phyloP scores from a whole-genome alignment of 2,797 vertebrate species.

The Xerus rutilus region DNA sequence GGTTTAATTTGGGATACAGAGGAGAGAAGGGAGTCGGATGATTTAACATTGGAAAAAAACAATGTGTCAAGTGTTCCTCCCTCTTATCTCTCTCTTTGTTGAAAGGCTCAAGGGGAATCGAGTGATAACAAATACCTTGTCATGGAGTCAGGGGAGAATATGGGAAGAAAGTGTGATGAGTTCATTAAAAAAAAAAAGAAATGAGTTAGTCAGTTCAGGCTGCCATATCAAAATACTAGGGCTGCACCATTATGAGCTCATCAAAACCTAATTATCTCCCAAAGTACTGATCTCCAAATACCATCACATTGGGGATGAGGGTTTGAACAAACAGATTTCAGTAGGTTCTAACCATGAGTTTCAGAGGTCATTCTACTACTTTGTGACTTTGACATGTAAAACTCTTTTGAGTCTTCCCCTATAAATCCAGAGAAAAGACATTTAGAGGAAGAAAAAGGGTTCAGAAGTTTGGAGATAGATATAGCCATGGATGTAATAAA shows the following conservation, averaged over 20 bases:
- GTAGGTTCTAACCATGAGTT: background rate
- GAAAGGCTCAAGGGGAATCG: background rate
- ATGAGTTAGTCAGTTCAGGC: background rate
- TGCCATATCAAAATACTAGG: background rate
- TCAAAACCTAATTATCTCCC: background rate
- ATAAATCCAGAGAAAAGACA: background rate
- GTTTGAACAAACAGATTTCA: background rate
- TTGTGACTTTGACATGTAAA: background rate
- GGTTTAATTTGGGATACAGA: background rate
- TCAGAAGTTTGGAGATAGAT: background rate
- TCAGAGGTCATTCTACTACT: background rate
- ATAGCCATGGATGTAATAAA: background rate
- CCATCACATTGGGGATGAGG: background rate
- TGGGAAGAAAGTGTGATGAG: background rate
- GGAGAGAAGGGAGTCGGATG: background rate
- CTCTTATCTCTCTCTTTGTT: background rate
- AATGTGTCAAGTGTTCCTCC: background rate
- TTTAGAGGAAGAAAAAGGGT: background rate
- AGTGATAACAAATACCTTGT: background rate
- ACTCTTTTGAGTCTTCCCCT: background rate
- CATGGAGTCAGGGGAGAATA: background rate
- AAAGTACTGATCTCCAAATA: background rate
- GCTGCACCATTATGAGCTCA: rapidly evolving
- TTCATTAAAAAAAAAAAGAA: background rate
- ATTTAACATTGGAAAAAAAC: background rate